phyloP scores from a whole-genome alignment of 2,888 invertebrate genomes.

The Coecobrya sp. region DNA sequence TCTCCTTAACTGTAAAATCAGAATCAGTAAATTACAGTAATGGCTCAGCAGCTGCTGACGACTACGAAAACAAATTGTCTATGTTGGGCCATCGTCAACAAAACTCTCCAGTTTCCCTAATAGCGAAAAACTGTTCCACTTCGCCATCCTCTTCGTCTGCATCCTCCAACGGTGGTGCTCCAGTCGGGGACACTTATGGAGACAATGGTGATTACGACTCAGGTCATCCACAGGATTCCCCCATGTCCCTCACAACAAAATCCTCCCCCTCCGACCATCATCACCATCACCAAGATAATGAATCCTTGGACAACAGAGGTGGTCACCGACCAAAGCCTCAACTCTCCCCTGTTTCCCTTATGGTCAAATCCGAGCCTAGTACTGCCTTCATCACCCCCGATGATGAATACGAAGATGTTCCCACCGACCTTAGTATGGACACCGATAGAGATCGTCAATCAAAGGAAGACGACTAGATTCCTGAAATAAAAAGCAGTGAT shows the following conservation, averaged over 20 bases:
- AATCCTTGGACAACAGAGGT: constrained; percentile 80
- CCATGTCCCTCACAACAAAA: constrained; percentile 85
- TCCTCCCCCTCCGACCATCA: constrained; percentile 82
- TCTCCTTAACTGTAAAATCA: constrained; percentile 85
- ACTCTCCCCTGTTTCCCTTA: constrained; percentile 86
- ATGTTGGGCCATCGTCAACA: constrained; percentile 92
- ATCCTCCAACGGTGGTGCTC: constrained; percentile 86
- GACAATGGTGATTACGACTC: constrained; percentile 81
- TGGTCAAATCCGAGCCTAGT: constrained; percentile 84
- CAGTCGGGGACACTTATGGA: constrained; percentile 87
- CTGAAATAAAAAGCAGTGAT: constrained; percentile 43
- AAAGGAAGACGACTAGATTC: constrained; percentile 80
- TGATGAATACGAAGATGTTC: constrained; percentile 90
- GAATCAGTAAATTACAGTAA: constrained; percentile 78
- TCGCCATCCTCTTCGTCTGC: constrained; percentile 84
- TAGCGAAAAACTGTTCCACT: constrained; percentile 84
- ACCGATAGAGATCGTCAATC: constrained; percentile 86
- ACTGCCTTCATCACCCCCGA: constrained; percentile 77
- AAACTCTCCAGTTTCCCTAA: constrained; percentile 85
- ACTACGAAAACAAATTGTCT: constrained; percentile 94
- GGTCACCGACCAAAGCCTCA: constrained; percentile 87
- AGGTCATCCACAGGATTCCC: constrained; percentile 83
- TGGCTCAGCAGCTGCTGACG: constrained; percentile 89
- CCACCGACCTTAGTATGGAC: constrained; percentile 91
- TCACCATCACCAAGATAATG: constrained; percentile 89